Percentiles rank a stretch among this genome's conserved stretches.
These are phyloP conservation scores for Meta bourneti DNA, from an alignment of 2,888 invertebrate genomes.

Conservation along the genomic window DNA sequence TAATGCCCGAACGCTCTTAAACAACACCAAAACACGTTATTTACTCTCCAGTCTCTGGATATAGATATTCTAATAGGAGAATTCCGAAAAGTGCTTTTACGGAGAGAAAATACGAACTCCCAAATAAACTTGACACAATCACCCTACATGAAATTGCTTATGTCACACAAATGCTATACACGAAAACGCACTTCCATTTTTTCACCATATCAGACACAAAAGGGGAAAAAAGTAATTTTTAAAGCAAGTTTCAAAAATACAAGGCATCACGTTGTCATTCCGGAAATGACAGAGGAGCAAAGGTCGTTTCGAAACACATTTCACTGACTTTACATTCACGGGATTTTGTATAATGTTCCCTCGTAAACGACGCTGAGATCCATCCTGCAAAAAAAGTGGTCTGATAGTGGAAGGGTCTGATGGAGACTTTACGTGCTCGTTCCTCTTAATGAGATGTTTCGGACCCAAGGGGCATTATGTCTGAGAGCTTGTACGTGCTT, in stretches of 20 bases:
- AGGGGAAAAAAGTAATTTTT: background rate
- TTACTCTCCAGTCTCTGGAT: too few relatives aligned
- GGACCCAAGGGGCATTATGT: conserved; percentile 8
- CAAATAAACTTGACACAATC: too few relatives aligned
- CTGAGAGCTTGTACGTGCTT: conserved; percentile 15
- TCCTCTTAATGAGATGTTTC: conserved; percentile 47
- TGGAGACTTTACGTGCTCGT: conserved; percentile 53
- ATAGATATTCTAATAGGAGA: too few relatives aligned
- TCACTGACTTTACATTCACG: conserved; percentile 30
- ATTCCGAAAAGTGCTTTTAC: too few relatives aligned
- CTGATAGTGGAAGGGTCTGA: background rate
- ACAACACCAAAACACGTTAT: too few relatives aligned
- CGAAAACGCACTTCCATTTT: too few relatives aligned
- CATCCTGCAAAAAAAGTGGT: conserved; percentile 17
- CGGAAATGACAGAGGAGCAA: conserved; percentile 14
- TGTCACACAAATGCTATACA: too few relatives aligned
- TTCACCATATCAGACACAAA: too few relatives aligned
- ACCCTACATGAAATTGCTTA: too few relatives aligned
- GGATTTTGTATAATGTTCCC: conserved; percentile 33
- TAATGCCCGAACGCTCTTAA: too few relatives aligned
- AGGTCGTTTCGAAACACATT: conserved; percentile 39
- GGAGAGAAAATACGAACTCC: too few relatives aligned
- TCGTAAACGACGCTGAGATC: conserved; percentile 27
- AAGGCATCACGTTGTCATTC: background rate
- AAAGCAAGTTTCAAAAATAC: conserved; percentile 10